Evolutionary conservation across 2,797 vertebrate species (phyloP).

Genomic region (Morelia viridis): DNA sequence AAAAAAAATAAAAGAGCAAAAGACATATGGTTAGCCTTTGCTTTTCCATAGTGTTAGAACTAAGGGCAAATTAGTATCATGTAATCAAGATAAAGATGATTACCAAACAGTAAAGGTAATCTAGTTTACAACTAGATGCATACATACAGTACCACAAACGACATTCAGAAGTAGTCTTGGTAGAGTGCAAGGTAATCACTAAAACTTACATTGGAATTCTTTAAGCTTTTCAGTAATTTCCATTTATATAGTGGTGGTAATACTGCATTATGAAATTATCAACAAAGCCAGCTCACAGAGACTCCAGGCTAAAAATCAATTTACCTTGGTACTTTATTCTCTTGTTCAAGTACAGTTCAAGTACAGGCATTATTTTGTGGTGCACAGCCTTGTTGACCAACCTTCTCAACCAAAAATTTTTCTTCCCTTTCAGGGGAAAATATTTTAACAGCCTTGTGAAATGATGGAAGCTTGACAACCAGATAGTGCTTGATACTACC

Average conservation of each 20-base stretch:
- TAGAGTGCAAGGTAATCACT: background rate
- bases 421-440: fast-evolving
- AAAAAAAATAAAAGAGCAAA: background rate
- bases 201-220: background rate
- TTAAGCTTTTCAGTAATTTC: background rate
- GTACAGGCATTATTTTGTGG: background rate
- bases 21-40: background rate
- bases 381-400: background rate
- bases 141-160: background rate
- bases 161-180: background rate
- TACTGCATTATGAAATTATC: background rate
- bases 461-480: background rate
- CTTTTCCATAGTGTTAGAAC: background rate
- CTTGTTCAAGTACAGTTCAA: background rate
- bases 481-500: conserved; percentile 23
- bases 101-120: background rate
- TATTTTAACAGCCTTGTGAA: conserved; percentile 10
- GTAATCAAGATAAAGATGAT: conserved; percentile 10
- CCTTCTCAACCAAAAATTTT: background rate
- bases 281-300: background rate
- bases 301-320: background rate
- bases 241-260: background rate
- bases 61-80: background rate
- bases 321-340: background rate
- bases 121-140: background rate